Evolutionary conservation across 1,140 invertebrate species (phyloP).

Genomic region (Araneus ventricosus): DNA sequence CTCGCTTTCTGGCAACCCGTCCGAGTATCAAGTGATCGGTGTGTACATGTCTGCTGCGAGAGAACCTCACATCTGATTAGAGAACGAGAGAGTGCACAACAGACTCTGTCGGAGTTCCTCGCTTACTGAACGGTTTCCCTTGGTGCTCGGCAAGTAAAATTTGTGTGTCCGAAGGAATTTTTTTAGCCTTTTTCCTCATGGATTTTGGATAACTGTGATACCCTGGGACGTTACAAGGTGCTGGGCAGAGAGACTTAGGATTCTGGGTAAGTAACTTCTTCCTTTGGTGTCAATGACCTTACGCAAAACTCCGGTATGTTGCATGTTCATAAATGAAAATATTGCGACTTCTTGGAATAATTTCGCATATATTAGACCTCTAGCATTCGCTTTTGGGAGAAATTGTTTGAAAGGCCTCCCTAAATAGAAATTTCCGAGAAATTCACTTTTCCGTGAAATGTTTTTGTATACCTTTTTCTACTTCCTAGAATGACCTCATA

Average conservation of each 20-base stretch:
- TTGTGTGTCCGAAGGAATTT: neutral
- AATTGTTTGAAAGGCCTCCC: neutral
- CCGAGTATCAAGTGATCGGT: slow-evolving; percentile 32
- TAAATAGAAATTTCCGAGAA: neutral
- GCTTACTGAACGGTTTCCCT: neutral
- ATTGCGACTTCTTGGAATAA: neutral
- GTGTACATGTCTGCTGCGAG: slow-evolving; percentile 60
- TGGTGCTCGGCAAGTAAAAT: neutral
- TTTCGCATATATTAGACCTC: neutral
- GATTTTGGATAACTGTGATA: slow-evolving; percentile 60
- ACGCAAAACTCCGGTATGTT: slow-evolving; percentile 41
- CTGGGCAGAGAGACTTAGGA: neutral
- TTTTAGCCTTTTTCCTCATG: neutral
- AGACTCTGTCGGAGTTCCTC: neutral
- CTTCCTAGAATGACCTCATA: neutral
- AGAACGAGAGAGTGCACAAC: neutral
- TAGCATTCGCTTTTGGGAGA: neutral
- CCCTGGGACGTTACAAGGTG: neutral
- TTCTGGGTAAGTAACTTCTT: slow-evolving; percentile 60
- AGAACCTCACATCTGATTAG: slow-evolving; percentile 45
- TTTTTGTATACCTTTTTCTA: neutral
- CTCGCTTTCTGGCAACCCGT: slow-evolving; percentile 1
- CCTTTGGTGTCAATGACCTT: slow-evolving; percentile 61
- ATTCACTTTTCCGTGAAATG: neutral
- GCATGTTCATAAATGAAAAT: slow-evolving; percentile 58